Conservation (phyloP, 1,140 invertebrate genomes). For the Neotoxoptera formosana region DNA sequence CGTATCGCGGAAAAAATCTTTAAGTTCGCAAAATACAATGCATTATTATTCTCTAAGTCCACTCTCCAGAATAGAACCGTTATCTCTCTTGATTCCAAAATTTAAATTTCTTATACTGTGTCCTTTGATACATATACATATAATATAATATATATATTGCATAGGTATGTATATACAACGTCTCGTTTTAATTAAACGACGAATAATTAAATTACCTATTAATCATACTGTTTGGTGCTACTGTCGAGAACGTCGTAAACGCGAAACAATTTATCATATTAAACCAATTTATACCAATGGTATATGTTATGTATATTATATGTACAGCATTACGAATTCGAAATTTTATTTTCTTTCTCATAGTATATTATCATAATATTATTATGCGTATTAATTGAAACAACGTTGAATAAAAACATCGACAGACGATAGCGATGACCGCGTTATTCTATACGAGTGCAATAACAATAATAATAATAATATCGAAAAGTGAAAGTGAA, state of each 20-base stretch:
- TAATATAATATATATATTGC: not conserved
- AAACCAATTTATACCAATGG: not conserved
- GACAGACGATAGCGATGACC: not conserved
- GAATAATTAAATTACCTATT: not conserved
- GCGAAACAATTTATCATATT: not conserved
- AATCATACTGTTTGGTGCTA: not conserved
- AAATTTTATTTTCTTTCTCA: not conserved
- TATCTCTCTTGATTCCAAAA: not conserved
- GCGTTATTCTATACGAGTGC: not conserved
- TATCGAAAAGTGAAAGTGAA: not conserved
- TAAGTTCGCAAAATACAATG: slow-evolving; percentile 27
- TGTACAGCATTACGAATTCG: not conserved
- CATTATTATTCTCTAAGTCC: slow-evolving; percentile 39
- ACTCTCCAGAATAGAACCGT: not conserved
- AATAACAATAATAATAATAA: not conserved
- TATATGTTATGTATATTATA: not conserved
- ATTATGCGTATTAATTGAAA: not conserved
- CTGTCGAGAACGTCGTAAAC: not conserved
- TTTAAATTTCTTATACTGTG: not conserved
- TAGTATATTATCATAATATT: not conserved
- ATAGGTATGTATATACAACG: not conserved
- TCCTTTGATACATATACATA: not conserved
- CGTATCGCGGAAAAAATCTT: slow-evolving; percentile 46
- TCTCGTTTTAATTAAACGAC: not conserved
- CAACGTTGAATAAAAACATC: not conserved